These are phyloP conservation scores for Priapulus caudatus DNA, from an alignment of 2,888 invertebrate genomes.

Conservation along the genomic window DNA sequence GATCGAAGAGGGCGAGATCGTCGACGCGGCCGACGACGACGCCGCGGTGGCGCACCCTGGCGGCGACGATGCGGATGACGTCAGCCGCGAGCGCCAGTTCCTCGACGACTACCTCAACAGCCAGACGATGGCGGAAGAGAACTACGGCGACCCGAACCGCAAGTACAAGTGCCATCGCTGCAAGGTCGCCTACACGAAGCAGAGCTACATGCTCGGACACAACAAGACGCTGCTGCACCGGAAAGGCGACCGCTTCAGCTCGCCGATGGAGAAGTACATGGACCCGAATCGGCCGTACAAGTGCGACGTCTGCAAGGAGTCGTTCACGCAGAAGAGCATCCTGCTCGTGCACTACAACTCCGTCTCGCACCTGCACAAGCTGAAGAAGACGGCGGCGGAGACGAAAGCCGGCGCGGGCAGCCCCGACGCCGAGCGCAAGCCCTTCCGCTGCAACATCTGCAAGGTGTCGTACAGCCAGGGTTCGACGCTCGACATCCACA, in stretches of 20 bases:
- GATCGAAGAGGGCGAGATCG: background rate
- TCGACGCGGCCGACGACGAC: conserved; percentile 18
- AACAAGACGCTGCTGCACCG: conserved; percentile 80
- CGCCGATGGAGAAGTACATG: conserved; percentile 72
- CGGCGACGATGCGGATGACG: conserved; percentile 16
- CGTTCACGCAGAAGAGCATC: conserved; percentile 81
- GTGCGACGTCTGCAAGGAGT: conserved; percentile 91
- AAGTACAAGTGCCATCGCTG: conserved; percentile 89
- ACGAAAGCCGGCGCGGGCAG: background rate
- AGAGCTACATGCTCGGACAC: conserved; percentile 76
- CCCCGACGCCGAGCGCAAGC: conserved; percentile 48
- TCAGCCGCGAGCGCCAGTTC: conserved; percentile 60
- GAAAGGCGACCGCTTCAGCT: conserved; percentile 76
- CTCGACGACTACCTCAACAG: conserved; percentile 81
- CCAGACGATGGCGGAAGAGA: conserved; percentile 77
- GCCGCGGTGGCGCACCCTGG: conserved; percentile 31
- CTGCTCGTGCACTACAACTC: conserved; percentile 87
- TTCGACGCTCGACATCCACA: conserved; percentile 81
- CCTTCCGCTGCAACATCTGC: conserved; percentile 83
- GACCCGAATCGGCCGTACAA: conserved; percentile 88
- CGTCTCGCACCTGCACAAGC: conserved; percentile 84
- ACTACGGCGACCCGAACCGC: conserved; percentile 73
- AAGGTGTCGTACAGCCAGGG: conserved; percentile 81
- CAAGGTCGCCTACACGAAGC: conserved; percentile 79
- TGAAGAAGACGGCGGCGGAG: conserved; percentile 47